These are phyloP conservation scores for Hippocampus barbouri DNA, from an alignment of 2,113 vertebrate species.

Conservation along the genomic window DNA sequence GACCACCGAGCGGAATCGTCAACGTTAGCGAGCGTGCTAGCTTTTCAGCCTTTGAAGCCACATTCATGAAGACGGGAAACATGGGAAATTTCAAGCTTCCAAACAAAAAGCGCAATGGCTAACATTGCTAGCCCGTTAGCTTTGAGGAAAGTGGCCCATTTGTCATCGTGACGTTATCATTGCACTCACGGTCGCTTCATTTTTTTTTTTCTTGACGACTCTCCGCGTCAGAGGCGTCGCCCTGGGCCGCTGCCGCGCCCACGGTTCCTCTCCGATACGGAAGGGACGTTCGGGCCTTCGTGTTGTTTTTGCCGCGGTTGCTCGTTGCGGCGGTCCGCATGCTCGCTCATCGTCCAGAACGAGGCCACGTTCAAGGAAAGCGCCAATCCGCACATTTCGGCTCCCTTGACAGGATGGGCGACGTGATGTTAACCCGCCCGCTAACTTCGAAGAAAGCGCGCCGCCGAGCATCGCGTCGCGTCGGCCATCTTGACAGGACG, in stretches of 20 bases:
- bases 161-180: too few relatives aligned
- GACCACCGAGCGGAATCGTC: neutral
- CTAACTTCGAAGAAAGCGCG: neutral
- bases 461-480: neutral
- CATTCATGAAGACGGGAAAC: neutral
- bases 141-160: too few relatives aligned
- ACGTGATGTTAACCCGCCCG: neutral
- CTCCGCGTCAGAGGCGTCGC: too few relatives aligned
- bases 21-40: neutral
- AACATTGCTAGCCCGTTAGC: neutral
- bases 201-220: too few relatives aligned
- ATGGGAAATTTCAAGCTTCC: neutral
- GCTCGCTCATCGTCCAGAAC: too few relatives aligned
- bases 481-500: neutral
- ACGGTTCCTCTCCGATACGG: too few relatives aligned
- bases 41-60: neutral
- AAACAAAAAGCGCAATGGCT: neutral
- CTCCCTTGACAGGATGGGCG: neutral
- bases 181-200: too few relatives aligned
- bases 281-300: too few relatives aligned
- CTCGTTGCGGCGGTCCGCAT: too few relatives aligned
- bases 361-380: too few relatives aligned
- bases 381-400: rapidly evolving
- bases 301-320: too few relatives aligned
- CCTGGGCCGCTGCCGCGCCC: too few relatives aligned